Percentiles rank a stretch among this genome's conserved stretches.
These are phyloP conservation scores for Tetranychus urticae DNA, from an alignment of 1,140 invertebrate species.

Conservation along the genomic window DNA sequence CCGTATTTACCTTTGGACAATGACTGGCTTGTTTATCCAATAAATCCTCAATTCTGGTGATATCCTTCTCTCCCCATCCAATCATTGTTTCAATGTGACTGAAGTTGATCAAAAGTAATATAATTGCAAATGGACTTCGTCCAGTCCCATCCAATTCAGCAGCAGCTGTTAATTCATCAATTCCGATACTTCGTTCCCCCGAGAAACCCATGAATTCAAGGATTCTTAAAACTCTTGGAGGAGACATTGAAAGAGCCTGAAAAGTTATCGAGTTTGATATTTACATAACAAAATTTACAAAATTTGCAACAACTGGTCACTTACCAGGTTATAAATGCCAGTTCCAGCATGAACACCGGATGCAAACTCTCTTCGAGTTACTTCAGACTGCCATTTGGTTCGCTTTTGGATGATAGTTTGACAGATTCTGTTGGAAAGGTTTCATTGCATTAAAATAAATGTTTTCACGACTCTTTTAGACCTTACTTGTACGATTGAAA, in stretches of 20 bases:
- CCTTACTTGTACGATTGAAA: conserved; percentile 75
- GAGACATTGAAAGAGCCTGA: conserved; percentile 65
- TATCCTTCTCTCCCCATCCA: conserved; percentile 31
- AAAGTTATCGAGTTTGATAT: conserved; percentile 14
- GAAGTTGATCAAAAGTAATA: conserved; percentile 32
- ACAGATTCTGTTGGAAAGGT: conserved; percentile 31
- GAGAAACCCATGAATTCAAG: conserved; percentile 86
- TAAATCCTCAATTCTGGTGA: conserved; percentile 43
- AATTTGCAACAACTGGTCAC: conserved; percentile 7
- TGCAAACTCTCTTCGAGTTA: conserved; percentile 50
- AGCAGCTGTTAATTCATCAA: conserved; percentile 43
- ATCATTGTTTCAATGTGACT: conserved; percentile 38
- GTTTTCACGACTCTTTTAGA: neutral
- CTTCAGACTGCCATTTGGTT: conserved; percentile 38
- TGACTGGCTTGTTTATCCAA: conserved; percentile 24
- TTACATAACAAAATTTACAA: no score
- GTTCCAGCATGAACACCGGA: conserved; percentile 75
- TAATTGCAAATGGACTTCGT: conserved; percentile 58
- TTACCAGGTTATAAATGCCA: conserved; percentile 66
- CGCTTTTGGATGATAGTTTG: conserved; percentile 49
- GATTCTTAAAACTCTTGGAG: conserved; percentile 54
- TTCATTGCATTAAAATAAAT: neutral
- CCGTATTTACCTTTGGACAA: conserved; percentile 50
- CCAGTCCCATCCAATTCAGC: conserved; percentile 44
- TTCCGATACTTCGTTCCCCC: conserved; percentile 55